Evolutionary conservation across 1,140 invertebrate genomes (phyloP), one percentile per base, ranked within the genome.

Genomic region (Penaeus chinensis): DNA sequence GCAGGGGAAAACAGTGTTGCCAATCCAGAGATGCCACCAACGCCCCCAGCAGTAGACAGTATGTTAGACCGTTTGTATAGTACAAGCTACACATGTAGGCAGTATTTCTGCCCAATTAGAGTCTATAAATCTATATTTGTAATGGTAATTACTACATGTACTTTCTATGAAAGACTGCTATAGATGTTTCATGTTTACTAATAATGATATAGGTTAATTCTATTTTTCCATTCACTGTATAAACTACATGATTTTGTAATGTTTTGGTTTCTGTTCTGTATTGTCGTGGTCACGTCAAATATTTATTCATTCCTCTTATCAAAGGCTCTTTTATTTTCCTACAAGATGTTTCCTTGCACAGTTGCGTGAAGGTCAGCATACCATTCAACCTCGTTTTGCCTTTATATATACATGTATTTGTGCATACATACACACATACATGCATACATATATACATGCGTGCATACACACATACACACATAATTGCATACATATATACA

Each of bases 1-100:
- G 22, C 16, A 54, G 76, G 20, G 37, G 8, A 54, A 60, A 60
- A n/a, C 42, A 22, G 74, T n/a, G 61, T 22, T 22, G 16, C 77
- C 42, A 60, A 13, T 60, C 77, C 47, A 47, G 32, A 22, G 37
- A 54, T 3, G 3, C 10, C 1, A 20, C 77, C 24, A 11, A 60
- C 37, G 54, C 77, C 47, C 77, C 77, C 66, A 60, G 69, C 82
- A 76, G 62, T 79, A 85, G 69, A 74, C 84, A 80, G 84, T 63
- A 60, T 86, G 84, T 78, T 81, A 80, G 77, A 79, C 66, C n/a
- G 84, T 86, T 86, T 86, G 84, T 86, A 86, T 86, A 86, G 84
- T 86, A 86, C 84, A 86, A 86, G 84, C 84, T 81, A 80, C 78
- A 86, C 77, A 65, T 78, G 84, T 86, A 86, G 84, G 84, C 84